phyloP scores from a whole-genome alignment of 2,888 invertebrate species.

The Panopea generosa region DNA sequence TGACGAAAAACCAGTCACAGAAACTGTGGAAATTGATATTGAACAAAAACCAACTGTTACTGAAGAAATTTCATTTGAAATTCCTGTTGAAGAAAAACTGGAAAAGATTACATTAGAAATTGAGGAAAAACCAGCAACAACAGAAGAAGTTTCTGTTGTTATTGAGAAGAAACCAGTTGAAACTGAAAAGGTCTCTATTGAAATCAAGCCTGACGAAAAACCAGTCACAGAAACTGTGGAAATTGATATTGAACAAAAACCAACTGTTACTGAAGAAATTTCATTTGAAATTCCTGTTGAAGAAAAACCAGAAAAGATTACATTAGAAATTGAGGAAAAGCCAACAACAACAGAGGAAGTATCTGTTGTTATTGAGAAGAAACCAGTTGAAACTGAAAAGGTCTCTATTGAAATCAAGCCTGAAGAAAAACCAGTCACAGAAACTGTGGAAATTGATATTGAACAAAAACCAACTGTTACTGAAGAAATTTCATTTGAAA shows the following conservation, averaged over 20 bases:
- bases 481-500: conserved; percentile 21
- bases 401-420: conserved; percentile 2
- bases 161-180: not conserved
- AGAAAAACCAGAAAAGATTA: conserved; percentile 4
- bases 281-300: conserved; percentile 1
- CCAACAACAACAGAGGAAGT: conserved; percentile 6
- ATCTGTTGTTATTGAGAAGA: conserved; percentile 17
- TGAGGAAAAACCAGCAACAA: not conserved
- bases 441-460: conserved; percentile 1
- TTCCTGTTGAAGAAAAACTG: too few relatives aligned
- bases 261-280: conserved; percentile 13
- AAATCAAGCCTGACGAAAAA: conserved; percentile 19
- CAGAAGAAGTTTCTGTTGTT: not conserved
- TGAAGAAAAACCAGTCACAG: conserved; percentile 20
- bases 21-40: conserved; percentile 7
- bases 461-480: conserved; percentile 14
- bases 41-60: conserved; percentile 10
- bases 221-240: conserved; percentile 22
- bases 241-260: conserved; percentile 22
- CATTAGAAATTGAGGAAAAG: not conserved
- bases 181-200: conserved; percentile 8
- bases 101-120: too few relatives aligned
- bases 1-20: too few relatives aligned
- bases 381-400: conserved; percentile 4
- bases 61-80: too few relatives aligned